Evolutionary conservation across 2,888 invertebrate species (phyloP).

Genomic region (Parapristionchus giblindavisi): DNA sequence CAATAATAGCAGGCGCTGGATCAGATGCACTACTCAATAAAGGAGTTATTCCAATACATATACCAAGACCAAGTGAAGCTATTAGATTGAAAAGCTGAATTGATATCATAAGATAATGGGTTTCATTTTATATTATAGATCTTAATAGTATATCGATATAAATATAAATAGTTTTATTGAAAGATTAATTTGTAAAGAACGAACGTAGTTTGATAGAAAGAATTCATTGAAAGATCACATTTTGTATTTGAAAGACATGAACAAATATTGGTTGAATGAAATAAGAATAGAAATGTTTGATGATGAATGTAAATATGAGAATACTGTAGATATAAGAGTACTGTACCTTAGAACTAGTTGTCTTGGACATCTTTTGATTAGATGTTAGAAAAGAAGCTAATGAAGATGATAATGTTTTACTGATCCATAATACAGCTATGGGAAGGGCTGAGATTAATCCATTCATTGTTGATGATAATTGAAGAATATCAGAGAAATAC

Average conservation of each 20-base stretch:
- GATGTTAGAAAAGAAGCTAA: constrained; percentile 59
- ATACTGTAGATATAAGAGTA: neutral
- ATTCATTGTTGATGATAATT: constrained; percentile 51
- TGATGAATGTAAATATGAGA: neutral
- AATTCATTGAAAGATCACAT: too few species aligned
- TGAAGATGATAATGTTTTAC: constrained; percentile 62
- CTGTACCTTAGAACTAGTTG: constrained; percentile 48
- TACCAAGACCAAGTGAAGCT: constrained; percentile 64
- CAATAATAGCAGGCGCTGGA: constrained; percentile 52
- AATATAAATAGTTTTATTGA: too few species aligned
- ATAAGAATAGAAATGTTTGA: neutral
- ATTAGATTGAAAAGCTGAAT: constrained; percentile 52
- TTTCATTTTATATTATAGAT: too few species aligned
- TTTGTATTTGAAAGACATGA: too few species aligned
- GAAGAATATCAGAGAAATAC: constrained; percentile 63
- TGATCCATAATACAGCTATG: constrained; percentile 56
- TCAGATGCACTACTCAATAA: constrained; percentile 50
- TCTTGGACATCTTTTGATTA: constrained; percentile 41
- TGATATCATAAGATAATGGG: too few species aligned
- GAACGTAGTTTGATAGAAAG: too few species aligned
- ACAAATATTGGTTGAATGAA: too few species aligned
- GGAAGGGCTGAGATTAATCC: constrained; percentile 66
- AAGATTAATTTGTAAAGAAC: too few species aligned
- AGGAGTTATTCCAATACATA: constrained; percentile 64
- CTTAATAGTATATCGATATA: too few species aligned